Evolutionary conservation across 2,797 vertebrate genomes (phyloP).

Genomic region (Epinephelus malabaricus): DNA sequence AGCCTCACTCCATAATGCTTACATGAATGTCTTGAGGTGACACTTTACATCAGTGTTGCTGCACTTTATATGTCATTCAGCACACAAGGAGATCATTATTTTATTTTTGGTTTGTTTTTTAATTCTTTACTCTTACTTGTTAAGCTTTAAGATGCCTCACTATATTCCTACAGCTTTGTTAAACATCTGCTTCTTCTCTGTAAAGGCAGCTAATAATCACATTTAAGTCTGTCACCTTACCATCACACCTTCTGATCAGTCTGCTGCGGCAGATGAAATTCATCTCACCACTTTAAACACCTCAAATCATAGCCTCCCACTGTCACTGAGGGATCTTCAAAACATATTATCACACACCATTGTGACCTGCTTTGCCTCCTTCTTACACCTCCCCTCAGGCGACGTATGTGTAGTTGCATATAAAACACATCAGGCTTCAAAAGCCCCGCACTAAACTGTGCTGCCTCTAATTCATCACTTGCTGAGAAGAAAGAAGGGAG

Average conservation of each 20-base stretch:
- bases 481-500: slow-evolving; percentile 17
- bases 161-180: not conserved
- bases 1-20: not conserved
- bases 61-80: not conserved
- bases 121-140: not conserved
- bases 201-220: not conserved
- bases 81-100: not conserved
- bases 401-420: slow-evolving; percentile 23
- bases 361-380: slow-evolving; percentile 34
- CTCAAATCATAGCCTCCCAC: slow-evolving; percentile 5
- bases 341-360: slow-evolving; percentile 13
- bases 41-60: not conserved
- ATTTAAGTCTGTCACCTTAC: slow-evolving; percentile 23
- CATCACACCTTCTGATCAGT: slow-evolving; percentile 4
- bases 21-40: not conserved
- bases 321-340: slow-evolving; percentile 19
- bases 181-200: not conserved
- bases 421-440: slow-evolving; percentile 35
- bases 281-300: slow-evolving; percentile 30
- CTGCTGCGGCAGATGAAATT: slow-evolving; percentile 9
- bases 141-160: not conserved
- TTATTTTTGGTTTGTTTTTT: not conserved
- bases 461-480: slow-evolving; percentile 28
- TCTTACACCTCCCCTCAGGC: slow-evolving; percentile 43
- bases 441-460: slow-evolving; percentile 5